Evolutionary conservation across 1,140 invertebrate genomes (phyloP), one percentile per base, ranked within the genome.

Genomic region (Caenorhabditis tropicalis): DNA sequence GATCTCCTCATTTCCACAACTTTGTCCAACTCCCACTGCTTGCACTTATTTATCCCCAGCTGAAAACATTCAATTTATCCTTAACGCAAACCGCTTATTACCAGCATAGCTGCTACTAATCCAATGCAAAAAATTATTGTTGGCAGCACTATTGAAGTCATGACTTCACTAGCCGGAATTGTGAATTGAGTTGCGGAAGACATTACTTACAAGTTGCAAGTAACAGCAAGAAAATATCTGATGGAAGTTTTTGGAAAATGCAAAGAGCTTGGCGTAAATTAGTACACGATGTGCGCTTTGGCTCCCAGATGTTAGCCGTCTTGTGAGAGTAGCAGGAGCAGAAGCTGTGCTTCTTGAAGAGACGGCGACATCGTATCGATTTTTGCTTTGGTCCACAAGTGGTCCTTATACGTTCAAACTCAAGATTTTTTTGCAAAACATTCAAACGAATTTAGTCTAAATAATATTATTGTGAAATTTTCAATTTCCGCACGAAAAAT

Each of bases 11-110:
- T 91, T 80, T 90, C 89, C 4, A 88, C 87, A 39, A 90, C 88
- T 70, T 89, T 91, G 79, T 91, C 89, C 79, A 90, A 80, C 58
- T 90, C 90, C 89, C 89, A 90, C 81, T 90, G 88, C 81, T 91
- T 90, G 83, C 89, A 84, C 21, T 84, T 84, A 29, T 84, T 84
- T 24, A 84, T 84, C 27, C 83, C 83, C 9, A 84, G 29, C 79
- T 80, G 79, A 12, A 80, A 80, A 16, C 27, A 29, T 49, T 43
- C 24, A n/a, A 46, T 24, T n/a, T n/a, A n/a, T n/a, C n/a, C n/a
- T n/a, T n/a, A 6, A 33, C 15, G 24, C 21, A 27, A n/a, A 27
- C 21, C 12, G 7, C 29, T 12, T 1, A 9, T 33, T 48, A 80
- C 65, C 43, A 90, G 74, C 89, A 90, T 90, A 3, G 90, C 89